Conservation (phyloP, 92 coral and sea anemone species). For the Virgularia gustaviana region DNA sequence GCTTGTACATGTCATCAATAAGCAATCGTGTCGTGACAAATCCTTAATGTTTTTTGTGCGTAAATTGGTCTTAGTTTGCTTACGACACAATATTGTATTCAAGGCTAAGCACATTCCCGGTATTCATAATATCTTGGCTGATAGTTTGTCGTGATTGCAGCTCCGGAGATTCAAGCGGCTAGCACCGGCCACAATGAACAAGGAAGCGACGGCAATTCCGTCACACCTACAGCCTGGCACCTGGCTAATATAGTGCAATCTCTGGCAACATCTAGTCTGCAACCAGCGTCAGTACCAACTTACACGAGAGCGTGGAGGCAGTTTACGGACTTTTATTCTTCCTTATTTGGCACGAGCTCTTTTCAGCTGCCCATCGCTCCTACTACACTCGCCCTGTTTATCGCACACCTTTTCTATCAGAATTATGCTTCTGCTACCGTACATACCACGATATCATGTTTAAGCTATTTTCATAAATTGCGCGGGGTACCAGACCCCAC, state of each 20-base stretch:
- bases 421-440: not conserved
- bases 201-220: not conserved
- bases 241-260: not conserved
- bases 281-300: not conserved
- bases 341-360: not conserved
- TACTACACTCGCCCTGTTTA: not conserved
- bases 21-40: slow-evolving; percentile 34
- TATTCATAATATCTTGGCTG: not conserved
- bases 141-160: not conserved
- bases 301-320: not conserved
- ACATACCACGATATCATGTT: not conserved
- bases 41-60: slow-evolving; percentile 45
- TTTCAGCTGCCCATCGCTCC: not conserved
- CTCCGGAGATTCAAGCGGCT: not conserved
- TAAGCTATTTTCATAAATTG: not conserved
- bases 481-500: not conserved
- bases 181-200: not conserved
- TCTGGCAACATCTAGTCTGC: not conserved
- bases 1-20: slow-evolving; percentile 35
- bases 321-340: not conserved
- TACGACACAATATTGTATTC: not conserved
- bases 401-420: not conserved
- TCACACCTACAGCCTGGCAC: not conserved
- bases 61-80: slow-evolving; percentile 20
- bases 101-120: not conserved